phyloP scores from a whole-genome alignment of 2,797 vertebrate species.

The Falco concolor region DNA sequence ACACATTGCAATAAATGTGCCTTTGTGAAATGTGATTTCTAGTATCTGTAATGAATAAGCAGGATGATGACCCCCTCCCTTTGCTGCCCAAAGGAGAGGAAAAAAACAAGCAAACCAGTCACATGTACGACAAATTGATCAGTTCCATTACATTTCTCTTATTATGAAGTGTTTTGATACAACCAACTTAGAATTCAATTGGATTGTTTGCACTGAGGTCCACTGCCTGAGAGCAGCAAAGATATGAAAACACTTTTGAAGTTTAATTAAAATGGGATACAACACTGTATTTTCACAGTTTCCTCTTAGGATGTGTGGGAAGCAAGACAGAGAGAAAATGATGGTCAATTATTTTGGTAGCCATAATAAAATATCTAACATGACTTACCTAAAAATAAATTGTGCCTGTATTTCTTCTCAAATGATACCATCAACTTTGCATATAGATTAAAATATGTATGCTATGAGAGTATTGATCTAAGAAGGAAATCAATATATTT shows the following conservation, averaged over 20 bases:
- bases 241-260: neutral
- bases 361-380: neutral
- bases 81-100: neutral
- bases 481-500: neutral
- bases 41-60: neutral
- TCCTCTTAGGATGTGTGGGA: neutral
- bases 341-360: neutral
- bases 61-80: neutral
- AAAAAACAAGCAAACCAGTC: neutral
- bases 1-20: neutral
- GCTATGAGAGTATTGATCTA: neutral
- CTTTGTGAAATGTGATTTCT: neutral
- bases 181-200: neutral
- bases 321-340: neutral
- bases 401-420: neutral
- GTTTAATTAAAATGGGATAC: conserved; percentile 13
- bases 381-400: neutral
- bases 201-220: neutral
- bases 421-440: neutral
- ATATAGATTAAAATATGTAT: conserved; percentile 34
- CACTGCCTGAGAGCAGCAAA: neutral
- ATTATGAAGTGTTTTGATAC: neutral
- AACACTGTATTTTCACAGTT: neutral
- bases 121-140: neutral
- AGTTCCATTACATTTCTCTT: neutral